Conservation (phyloP, 2,113 vertebrate species). For the Excalfactoria chinensis region DNA sequence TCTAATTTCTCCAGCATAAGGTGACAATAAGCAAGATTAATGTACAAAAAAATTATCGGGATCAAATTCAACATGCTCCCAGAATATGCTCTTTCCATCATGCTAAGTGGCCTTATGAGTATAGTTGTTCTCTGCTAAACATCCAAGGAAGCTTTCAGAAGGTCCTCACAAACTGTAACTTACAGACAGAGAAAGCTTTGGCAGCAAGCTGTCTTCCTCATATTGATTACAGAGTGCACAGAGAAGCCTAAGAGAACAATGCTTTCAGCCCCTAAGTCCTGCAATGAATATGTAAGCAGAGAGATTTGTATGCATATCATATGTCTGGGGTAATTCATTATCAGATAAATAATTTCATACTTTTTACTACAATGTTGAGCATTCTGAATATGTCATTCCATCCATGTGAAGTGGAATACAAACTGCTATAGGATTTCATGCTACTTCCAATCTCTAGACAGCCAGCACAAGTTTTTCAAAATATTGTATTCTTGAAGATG, state of each 20-base stretch:
- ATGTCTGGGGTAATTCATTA: background rate
- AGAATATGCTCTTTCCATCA: background rate
- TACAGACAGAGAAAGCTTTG: background rate
- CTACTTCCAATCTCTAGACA: background rate
- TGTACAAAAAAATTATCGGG: background rate
- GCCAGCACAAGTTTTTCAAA: background rate
- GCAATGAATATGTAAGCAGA: background rate
- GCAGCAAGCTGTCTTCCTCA: background rate
- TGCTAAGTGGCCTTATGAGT: background rate
- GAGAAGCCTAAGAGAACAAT: background rate
- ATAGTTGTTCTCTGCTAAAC: background rate
- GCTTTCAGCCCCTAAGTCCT: background rate
- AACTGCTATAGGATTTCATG: background rate
- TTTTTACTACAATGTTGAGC: background rate
- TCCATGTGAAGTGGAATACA: background rate
- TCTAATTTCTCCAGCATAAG: background rate
- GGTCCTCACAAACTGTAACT: background rate
- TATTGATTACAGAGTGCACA: background rate
- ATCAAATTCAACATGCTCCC: background rate
- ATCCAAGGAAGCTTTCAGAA: background rate
- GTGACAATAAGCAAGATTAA: background rate
- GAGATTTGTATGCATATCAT: background rate
- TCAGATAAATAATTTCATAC: no score
- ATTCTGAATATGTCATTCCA: background rate
- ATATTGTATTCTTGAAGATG: background rate